Evolutionary conservation across 2,797 vertebrate species (phyloP), one percentile per base, ranked within the genome.

Genomic region (Chelon auratus): DNA sequence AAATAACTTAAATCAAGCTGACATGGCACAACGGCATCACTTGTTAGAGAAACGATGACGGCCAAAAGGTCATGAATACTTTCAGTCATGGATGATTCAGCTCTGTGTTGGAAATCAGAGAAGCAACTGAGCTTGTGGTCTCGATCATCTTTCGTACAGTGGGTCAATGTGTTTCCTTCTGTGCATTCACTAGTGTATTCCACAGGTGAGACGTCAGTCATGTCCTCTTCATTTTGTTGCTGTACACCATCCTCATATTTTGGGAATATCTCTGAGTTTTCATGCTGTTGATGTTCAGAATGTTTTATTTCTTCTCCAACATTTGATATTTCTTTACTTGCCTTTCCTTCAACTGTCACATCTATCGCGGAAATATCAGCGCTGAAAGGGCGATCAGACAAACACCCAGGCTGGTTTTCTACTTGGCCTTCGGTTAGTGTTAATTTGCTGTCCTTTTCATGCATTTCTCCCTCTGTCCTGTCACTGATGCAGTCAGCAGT

Each of bases 21-120:
- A 56, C 72, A 68, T 0, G 89, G 90, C 22, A 92, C 89, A 17
- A 90, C 77, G 1, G 91, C 87, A 72, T 93, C 90, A 33, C 56
- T 62, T 2, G 55, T 67, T 15, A 62, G 20, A 55, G 59, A 58
- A 18, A 63, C 61, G 12, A 22, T 13, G 3, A 57, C 60, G 62
- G 51, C 43, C 20, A 53, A 67, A 62, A n/a, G 10, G 9, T 80
- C 61, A 2, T 74, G 64, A 74, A 80, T 66, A 10, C 33, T 71
- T 71, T 68, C 24, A 26, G 2, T 26, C 24, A 26, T 26, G 2
- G 24, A 26, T 26, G 24, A 3, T 26, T 26, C 80, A 70, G 56
- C 51, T 43, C 10, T 59, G 47, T 68, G 52, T 57, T 24, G 75
- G 42, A 9, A 47, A 33, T 66, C 58, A 40, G 53, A 56, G 7